phyloP scores from a whole-genome alignment of 2,888 invertebrate species.

The Idaea aversata region DNA sequence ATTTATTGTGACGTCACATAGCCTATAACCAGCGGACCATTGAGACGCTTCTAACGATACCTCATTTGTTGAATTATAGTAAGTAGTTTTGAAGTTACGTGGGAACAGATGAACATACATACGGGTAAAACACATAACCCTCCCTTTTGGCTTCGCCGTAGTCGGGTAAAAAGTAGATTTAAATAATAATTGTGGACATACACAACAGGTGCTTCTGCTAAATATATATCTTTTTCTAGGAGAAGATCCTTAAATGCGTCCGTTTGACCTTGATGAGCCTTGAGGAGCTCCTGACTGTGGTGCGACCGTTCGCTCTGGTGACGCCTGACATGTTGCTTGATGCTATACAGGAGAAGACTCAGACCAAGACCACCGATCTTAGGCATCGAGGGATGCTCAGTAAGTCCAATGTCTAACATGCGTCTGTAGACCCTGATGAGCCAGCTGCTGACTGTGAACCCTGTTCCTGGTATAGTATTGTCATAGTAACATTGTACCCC shows the following conservation, averaged over 20 bases:
- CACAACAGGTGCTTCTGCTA: background rate
- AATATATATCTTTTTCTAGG: conserved; percentile 38
- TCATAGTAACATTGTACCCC: background rate
- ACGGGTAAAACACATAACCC: too few species aligned
- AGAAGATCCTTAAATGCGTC: conserved; percentile 82
- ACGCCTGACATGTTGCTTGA: conserved; percentile 95
- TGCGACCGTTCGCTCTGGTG: conserved; percentile 92
- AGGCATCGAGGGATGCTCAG: conserved; percentile 91
- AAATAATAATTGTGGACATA: too few species aligned
- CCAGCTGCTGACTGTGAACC: background rate
- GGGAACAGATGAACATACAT: too few species aligned
- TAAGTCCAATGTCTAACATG: conserved; percentile 56
- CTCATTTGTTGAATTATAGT: too few species aligned
- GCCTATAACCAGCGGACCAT: too few species aligned
- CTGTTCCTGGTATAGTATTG: too few species aligned
- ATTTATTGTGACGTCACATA: too few species aligned
- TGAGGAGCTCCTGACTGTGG: conserved; percentile 92
- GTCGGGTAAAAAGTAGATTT: too few species aligned
- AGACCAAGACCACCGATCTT: conserved; percentile 87
- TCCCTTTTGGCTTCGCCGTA: too few species aligned
- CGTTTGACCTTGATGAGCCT: conserved; percentile 94
- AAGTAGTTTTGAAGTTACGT: too few species aligned
- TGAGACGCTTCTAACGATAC: too few species aligned
- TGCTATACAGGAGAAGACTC: conserved; percentile 93
- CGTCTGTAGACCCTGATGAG: background rate